Percentiles rank a stretch among this genome's conserved stretches.
phyloP scores from a whole-genome alignment of 2,888 invertebrate genomes.

The Caprella mutica region DNA sequence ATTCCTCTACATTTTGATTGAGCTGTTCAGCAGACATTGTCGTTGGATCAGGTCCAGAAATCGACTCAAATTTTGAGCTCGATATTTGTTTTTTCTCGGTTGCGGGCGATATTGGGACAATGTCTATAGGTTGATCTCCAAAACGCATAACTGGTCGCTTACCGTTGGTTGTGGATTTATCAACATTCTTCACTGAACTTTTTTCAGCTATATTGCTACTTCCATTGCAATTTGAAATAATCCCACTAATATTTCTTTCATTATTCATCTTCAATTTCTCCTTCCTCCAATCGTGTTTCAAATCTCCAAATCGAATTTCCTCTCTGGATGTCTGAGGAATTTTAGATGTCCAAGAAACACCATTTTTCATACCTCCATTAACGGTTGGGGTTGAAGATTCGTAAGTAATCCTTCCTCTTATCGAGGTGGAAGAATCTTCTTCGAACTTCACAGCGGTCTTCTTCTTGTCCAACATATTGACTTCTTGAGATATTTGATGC shows the following conservation, averaged over 20 bases:
- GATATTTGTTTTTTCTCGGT: conserved; percentile 9
- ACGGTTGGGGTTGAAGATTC: neutral
- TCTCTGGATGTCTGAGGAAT: conserved; percentile 18
- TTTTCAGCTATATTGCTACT: too few species aligned
- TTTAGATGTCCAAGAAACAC: conserved; percentile 8
- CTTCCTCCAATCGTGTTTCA: conserved; percentile 33
- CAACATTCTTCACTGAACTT: conserved; percentile 16
- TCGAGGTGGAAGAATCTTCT: conserved; percentile 16
- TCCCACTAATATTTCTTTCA: too few species aligned
- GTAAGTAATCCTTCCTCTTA: conserved; percentile 24
- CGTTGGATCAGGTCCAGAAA: conserved; percentile 32
- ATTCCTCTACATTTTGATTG: conserved; percentile 33
- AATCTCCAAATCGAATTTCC: conserved; percentile 32
- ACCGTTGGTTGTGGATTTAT: conserved; percentile 14
- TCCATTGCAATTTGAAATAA: too few species aligned
- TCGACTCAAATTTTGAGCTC: conserved; percentile 32
- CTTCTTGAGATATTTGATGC: neutral
- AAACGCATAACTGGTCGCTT: conserved; percentile 29
- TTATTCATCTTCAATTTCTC: too few species aligned
- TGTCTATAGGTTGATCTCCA: conserved; percentile 22
- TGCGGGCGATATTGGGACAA: conserved; percentile 10
- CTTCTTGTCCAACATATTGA: conserved; percentile 24
- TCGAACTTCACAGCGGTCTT: too few species aligned
- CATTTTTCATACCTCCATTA: too few species aligned
- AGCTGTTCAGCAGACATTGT: conserved; percentile 33